These are phyloP conservation scores for Ancistrus triradiatus DNA, from an alignment of 2,113 vertebrate species.

Conservation along the genomic window DNA sequence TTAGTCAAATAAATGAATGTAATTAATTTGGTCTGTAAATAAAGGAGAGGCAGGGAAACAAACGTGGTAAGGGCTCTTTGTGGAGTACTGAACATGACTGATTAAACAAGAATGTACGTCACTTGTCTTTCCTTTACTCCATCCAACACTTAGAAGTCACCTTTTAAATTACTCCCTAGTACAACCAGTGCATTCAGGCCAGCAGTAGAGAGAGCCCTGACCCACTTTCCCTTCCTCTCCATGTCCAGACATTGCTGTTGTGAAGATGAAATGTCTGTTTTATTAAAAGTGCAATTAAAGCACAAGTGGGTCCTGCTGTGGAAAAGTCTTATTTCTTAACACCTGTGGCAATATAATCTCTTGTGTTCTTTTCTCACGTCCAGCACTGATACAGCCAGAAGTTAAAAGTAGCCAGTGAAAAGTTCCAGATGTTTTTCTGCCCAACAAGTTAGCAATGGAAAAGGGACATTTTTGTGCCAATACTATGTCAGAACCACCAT, in stretches of 20 bases:
- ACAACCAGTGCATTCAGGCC: conserved; percentile 67
- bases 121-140: conserved; percentile 56
- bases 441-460: too few species aligned
- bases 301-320: conserved; percentile 72
- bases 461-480: too few species aligned
- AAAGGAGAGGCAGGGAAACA: conserved; percentile 60
- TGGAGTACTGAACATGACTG: conserved; percentile 42
- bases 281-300: conserved; percentile 81
- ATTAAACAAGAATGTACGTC: conserved; percentile 38
- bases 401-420: background rate
- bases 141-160: conserved; percentile 58
- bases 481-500: too few species aligned
- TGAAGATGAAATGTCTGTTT: conserved; percentile 82
- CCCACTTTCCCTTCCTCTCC: conserved; percentile 60
- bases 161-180: conserved; percentile 61
- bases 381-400: background rate
- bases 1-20: conserved; percentile 76
- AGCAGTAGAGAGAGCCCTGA: conserved; percentile 66
- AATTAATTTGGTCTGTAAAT: conserved; percentile 74
- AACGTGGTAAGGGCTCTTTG: conserved; percentile 60
- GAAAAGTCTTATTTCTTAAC: conserved; percentile 57
- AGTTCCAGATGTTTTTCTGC: too few species aligned
- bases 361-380: background rate
- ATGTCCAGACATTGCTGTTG: conserved; percentile 80
- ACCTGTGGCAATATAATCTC: background rate